Percentiles rank a stretch among this genome's conserved stretches.
These are phyloP conservation scores for Diabrotica virgifera DNA, from an alignment of 1,140 invertebrate species.

Conservation along the genomic window DNA sequence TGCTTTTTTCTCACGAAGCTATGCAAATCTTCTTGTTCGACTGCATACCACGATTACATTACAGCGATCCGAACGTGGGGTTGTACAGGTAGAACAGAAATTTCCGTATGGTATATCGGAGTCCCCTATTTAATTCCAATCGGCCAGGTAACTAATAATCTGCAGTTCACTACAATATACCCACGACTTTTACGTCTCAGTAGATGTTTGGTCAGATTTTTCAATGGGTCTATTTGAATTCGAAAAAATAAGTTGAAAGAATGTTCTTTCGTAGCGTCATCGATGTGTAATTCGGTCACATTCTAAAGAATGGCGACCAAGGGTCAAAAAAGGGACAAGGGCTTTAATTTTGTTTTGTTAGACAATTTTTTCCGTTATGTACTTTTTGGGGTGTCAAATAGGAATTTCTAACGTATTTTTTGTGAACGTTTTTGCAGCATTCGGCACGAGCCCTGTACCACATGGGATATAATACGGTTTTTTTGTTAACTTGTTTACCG, in stretches of 20 bases:
- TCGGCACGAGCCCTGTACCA: conserved; percentile 9
- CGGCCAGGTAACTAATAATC: conserved; percentile 14
- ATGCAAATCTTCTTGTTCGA: conserved; percentile 22
- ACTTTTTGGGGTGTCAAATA: conserved; percentile 12
- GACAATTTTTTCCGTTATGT: conserved; percentile 25
- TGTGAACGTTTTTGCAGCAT: conserved; percentile 18
- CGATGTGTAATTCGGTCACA: conserved; percentile 16
- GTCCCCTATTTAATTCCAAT: conserved; percentile 16
- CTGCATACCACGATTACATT: conserved; percentile 18
- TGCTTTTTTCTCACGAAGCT: conserved; percentile 30
- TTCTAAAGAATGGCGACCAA: conserved; percentile 21
- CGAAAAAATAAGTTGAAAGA: conserved; percentile 22
- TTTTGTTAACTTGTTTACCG: conserved; percentile 22
- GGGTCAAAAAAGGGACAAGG: conserved; percentile 27
- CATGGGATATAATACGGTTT: conserved; percentile 2
- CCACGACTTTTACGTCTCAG: conserved; percentile 5
- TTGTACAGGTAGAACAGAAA: conserved; percentile 5
- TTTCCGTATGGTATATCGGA: conserved; percentile 10
- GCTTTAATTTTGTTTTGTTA: conserved; percentile 21
- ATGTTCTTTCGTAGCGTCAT: conserved; percentile 14
- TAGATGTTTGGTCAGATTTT: conserved; percentile 25
- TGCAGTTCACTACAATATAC: background rate
- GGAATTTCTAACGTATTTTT: conserved; percentile 26
- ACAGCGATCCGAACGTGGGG: background rate
- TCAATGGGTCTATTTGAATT: conserved; percentile 27